Conservation (phyloP, 2,113 vertebrate species). For the Notiomystis cincta region DNA sequence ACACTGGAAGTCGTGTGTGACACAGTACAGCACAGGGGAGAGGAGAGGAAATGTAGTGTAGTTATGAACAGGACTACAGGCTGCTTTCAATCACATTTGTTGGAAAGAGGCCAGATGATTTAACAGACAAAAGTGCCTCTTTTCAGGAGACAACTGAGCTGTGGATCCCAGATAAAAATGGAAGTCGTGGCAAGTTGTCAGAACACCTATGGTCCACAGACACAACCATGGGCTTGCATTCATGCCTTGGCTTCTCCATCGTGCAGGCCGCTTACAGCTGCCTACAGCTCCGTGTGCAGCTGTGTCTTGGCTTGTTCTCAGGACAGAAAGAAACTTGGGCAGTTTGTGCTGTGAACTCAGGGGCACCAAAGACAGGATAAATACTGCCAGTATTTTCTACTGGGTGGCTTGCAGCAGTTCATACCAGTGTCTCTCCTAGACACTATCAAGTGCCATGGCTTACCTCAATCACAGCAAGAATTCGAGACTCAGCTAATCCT, state of each 20-base stretch:
- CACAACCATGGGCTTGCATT: background rate
- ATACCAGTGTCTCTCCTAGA: background rate
- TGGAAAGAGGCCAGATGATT: background rate
- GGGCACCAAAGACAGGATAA: background rate
- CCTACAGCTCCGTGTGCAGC: rapidly evolving
- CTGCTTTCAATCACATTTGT: background rate
- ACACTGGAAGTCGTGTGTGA: rapidly evolving
- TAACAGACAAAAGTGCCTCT: background rate
- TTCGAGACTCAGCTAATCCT: slow-evolving; percentile 77
- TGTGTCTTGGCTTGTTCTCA: background rate
- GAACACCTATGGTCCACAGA: background rate
- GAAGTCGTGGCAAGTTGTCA: background rate
- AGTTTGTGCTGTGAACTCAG: background rate
- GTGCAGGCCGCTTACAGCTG: background rate
- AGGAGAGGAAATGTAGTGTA: background rate
- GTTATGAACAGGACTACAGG: background rate
- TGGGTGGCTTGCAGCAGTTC: background rate
- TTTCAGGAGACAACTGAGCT: background rate
- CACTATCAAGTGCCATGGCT: rapidly evolving
- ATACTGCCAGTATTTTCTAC: background rate
- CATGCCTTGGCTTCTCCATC: background rate
- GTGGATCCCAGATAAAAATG: background rate
- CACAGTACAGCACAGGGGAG: background rate
- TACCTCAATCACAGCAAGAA: slow-evolving; percentile 82
- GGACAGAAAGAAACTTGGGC: background rate